A percentile compares a stretch with the other conserved stretches of the same genome.
Evolutionary conservation across 2,797 vertebrate species (phyloP).

Genomic region (Delichon dasypus): DNA sequence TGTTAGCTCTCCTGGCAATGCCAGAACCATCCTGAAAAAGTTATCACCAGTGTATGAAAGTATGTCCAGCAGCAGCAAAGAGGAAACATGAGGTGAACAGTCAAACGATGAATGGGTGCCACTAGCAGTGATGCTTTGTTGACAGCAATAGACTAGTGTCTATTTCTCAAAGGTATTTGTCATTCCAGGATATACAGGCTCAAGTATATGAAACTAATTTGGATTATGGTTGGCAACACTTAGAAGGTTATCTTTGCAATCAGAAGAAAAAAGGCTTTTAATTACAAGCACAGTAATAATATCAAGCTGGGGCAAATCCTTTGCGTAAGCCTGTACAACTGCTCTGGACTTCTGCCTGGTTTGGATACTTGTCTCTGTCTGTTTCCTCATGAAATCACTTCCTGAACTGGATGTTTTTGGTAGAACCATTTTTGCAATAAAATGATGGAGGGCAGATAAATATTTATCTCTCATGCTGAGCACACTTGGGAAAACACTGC

Average conservation of each 20-base stretch:
- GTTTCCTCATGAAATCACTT: not conserved
- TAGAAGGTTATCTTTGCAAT: not conserved
- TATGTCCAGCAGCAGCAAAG: not conserved
- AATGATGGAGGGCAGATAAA: not conserved
- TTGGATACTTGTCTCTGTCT: not conserved
- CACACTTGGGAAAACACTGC: not conserved
- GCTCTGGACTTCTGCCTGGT: not conserved
- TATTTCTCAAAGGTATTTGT: not conserved
- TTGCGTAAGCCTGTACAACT: not conserved
- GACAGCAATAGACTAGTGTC: not conserved
- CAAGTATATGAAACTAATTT: not conserved
- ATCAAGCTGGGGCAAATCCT: not conserved
- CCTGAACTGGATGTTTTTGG: not conserved
- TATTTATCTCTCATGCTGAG: not conserved
- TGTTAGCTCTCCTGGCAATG: not conserved
- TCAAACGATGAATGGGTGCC: not conserved
- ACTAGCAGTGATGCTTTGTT: not conserved
- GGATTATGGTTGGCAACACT: not conserved
- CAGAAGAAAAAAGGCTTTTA: not conserved
- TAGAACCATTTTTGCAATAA: not conserved
- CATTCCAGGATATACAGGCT: not conserved
- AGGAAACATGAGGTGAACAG: not conserved
- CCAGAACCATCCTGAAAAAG: not conserved
- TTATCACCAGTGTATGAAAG: not conserved
- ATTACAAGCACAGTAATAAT: not conserved